Evolutionary conservation across 2,797 vertebrate genomes (phyloP), one percentile per base, ranked within the genome.

Genomic region (Catharus ustulatus): DNA sequence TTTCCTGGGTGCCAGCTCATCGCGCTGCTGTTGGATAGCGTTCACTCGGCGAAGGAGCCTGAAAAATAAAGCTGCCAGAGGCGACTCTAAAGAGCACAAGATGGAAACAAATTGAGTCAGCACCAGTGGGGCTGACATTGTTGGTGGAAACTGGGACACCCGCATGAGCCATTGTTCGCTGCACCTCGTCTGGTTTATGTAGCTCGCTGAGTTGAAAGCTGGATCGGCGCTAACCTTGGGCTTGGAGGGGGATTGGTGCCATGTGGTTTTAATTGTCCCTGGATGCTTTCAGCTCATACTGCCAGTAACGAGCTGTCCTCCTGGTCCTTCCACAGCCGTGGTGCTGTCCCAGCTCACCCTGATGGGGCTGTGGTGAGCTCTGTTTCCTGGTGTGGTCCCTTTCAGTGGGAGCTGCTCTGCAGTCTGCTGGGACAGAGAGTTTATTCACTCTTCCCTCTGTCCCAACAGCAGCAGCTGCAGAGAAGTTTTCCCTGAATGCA

Each of bases 141-240:
- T 91, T 93, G 91, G 94, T 96, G 94, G 93, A 94, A 96, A 84
- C 75, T 90, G 94, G 95, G 95, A 91, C 91, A 89, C 84, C 91
- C 77, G 5, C 76, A 2, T 43, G 94, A 96, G 89, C 92, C 91
- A 96, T 95, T 95, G 95, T 95, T 96, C 13, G 1, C 83, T 58
- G 95, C 63, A 93, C 95, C 96, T 96, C 94, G 42, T 95, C 95
- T 96, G 95, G 87, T 95, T 95, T 96, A 45, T 95, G 95, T 95
- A 94, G 93, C 95, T 89, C 20, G 4, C 91, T 42, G 94, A 30
- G 94, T 19, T 96, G 94, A 95, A 95, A 96, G 96, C 94, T 91
- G 90, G 80, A 74, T 36, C 79, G 36, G 87, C 36, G 4, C 78
- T 91, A 93, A 96, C 94, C 93, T 94, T 95, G 87, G 90, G 87